Evolutionary conservation across 2,113 vertebrate species (phyloP).

Genomic region (Irena cyanogastra): DNA sequence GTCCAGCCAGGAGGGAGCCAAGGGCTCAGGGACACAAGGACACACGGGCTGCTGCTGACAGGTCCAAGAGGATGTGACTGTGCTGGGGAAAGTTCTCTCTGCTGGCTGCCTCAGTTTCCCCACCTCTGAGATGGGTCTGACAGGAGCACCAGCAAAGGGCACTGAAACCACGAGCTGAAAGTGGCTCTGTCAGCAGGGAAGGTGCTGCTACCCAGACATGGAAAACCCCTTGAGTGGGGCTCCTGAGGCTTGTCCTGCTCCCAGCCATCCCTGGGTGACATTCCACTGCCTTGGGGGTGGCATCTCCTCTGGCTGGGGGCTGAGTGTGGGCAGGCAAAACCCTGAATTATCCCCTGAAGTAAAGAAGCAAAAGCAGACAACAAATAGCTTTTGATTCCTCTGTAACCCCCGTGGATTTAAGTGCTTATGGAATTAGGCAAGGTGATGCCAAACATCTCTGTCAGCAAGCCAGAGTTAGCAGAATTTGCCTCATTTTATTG

Average conservation of each 20-base stretch:
- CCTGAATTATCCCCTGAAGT: not conserved
- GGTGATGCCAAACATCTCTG: not conserved
- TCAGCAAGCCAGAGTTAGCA: not conserved
- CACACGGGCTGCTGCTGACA: not conserved
- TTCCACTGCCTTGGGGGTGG: not conserved
- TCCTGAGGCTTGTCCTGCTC: not conserved
- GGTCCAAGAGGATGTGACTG: not conserved
- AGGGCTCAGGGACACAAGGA: not conserved
- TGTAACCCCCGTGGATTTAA: fast-evolving
- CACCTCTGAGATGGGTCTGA: not conserved
- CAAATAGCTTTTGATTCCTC: not conserved
- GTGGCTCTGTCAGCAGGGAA: not conserved
- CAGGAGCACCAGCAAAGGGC: not conserved
- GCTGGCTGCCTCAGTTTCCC: not conserved
- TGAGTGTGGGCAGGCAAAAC: not conserved
- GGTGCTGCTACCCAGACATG: not conserved
- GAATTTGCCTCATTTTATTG: not conserved
- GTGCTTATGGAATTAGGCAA: not conserved
- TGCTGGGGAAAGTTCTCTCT: not conserved
- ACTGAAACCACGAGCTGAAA: not conserved
- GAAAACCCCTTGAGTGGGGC: not conserved
- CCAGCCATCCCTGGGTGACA: not conserved
- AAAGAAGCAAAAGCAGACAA: not conserved
- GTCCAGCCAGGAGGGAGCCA: not conserved
- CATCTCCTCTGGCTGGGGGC: not conserved